phyloP scores from a whole-genome alignment of 2,113 vertebrate species.

The Australoheros scitulus region DNA sequence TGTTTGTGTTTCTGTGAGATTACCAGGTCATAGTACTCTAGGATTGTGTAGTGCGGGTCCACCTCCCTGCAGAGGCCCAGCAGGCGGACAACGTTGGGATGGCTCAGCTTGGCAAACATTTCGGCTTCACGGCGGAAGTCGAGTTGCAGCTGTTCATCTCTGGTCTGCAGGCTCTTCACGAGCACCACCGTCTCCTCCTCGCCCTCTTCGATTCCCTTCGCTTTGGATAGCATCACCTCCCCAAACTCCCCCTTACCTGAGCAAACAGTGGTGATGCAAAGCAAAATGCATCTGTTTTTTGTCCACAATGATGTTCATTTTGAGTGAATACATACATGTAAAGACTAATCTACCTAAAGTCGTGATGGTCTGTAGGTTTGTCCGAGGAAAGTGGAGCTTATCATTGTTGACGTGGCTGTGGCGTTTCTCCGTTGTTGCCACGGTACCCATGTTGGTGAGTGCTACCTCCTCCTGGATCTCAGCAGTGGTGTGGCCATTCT shows the following conservation, averaged over 20 bases:
- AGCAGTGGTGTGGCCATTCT: conserved; percentile 90
- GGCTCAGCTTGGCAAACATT: conserved; percentile 95
- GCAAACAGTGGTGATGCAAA: conserved; percentile 11
- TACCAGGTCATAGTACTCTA: conserved; percentile 98
- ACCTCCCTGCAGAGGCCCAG: conserved; percentile 91
- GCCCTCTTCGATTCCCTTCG: conserved; percentile 84
- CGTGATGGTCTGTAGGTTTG: conserved; percentile 92
- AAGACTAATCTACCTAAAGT: conserved; percentile 83
- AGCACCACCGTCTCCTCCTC: conserved; percentile 89
- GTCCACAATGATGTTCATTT: neutral
- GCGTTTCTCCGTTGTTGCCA: conserved; percentile 85
- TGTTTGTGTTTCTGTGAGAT: neutral
- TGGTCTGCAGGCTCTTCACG: conserved; percentile 92
- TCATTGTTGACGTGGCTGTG: conserved; percentile 86
- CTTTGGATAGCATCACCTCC: conserved; percentile 95
- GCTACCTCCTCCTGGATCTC: conserved; percentile 96
- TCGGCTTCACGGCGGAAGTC: conserved; percentile 93
- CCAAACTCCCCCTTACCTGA: conserved; percentile 94
- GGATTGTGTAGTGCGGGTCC: conserved; percentile 93
- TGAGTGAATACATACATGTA: neutral
- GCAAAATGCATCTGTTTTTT: neutral
- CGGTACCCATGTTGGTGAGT: conserved; percentile 86
- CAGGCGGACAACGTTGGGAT: conserved; percentile 87
- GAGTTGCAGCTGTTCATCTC: conserved; percentile 90
- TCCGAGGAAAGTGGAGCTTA: conserved; percentile 88